These are phyloP conservation scores for Rhamnusium bicolor DNA, from an alignment of 2,888 invertebrate species.

Conservation along the genomic window DNA sequence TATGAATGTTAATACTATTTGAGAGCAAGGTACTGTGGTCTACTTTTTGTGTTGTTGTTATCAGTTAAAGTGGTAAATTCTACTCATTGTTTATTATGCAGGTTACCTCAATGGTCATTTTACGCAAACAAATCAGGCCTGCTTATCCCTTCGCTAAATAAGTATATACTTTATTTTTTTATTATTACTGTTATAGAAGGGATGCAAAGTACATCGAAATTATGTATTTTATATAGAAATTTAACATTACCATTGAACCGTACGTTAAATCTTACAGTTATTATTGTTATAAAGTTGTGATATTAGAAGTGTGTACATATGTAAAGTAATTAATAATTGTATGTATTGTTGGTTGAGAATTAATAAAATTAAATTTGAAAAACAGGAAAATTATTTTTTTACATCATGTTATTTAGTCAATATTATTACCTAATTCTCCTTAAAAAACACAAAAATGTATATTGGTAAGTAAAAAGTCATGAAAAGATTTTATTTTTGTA, in stretches of 20 bases:
- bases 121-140: conserved; percentile 48
- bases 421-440: conserved; percentile 40
- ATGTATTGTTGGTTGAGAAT: conserved; percentile 37
- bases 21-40: conserved; percentile 69
- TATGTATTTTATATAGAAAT: conserved; percentile 33
- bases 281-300: conserved; percentile 47
- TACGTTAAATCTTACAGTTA: conserved; percentile 14
- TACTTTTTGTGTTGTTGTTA: conserved; percentile 61
- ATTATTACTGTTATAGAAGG: conserved; percentile 24
- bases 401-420: conserved; percentile 47
- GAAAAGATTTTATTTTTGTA: conserved; percentile 16
- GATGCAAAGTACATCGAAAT: conserved; percentile 39
- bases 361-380: conserved; percentile 41
- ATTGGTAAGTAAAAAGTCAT: conserved; percentile 5
- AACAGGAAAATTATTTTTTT: conserved; percentile 51
- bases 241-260: conserved; percentile 27
- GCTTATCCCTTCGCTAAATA: conserved; percentile 19
- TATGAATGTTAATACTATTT: conserved; percentile 54
- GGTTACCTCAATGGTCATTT: conserved; percentile 62
- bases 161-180: conserved; percentile 42
- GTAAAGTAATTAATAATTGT: conserved; percentile 41
- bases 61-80: conserved; percentile 58
- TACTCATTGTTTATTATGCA: conserved; percentile 62
- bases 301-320: conserved; percentile 48
- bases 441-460: neutral